phyloP scores from a whole-genome alignment of 2,888 invertebrate species.

The Macrosiphum euphorbiae region DNA sequence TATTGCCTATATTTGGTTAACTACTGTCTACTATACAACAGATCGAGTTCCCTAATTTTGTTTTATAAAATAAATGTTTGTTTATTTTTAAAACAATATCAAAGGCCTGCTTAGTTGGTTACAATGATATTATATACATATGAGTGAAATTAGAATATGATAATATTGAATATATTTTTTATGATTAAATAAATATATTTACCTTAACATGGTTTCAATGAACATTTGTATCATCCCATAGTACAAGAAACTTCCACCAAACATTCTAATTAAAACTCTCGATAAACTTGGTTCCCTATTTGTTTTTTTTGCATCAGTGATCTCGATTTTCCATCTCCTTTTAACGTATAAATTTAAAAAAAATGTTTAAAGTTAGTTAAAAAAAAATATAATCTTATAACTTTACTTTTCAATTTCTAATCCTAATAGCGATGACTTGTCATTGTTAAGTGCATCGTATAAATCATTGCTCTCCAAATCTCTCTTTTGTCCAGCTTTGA shows the following conservation, averaged over 20 bases:
- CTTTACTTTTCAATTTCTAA: conserved; percentile 78
- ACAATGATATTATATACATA: not conserved
- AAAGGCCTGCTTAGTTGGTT: not conserved
- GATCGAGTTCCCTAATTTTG: not conserved
- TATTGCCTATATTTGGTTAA: not conserved
- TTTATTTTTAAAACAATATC: not conserved
- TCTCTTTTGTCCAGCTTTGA: conserved; percentile 80
- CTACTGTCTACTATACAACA: not conserved
- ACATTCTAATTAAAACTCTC: conserved; percentile 75
- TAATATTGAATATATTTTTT: not conserved
- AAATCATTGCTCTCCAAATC: conserved; percentile 82
- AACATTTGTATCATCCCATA: conserved; percentile 76
- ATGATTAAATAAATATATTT: conserved; percentile 55
- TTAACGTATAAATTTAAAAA: not conserved
- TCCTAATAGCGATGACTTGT: conserved; percentile 78
- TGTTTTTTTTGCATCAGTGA: conserved; percentile 71
- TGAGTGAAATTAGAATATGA: not conserved
- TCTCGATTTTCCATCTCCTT: conserved; percentile 76
- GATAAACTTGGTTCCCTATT: conserved; percentile 76
- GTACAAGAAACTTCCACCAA: conserved; percentile 75
- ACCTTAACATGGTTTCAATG: conserved; percentile 77
- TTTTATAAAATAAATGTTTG: not conserved
- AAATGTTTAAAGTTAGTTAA: not conserved
- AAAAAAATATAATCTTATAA: not conserved
- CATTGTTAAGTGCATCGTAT: conserved; percentile 78